Evolutionary conservation across 2,113 vertebrate genomes (phyloP).

Genomic region (Zosterops hypoxanthus): DNA sequence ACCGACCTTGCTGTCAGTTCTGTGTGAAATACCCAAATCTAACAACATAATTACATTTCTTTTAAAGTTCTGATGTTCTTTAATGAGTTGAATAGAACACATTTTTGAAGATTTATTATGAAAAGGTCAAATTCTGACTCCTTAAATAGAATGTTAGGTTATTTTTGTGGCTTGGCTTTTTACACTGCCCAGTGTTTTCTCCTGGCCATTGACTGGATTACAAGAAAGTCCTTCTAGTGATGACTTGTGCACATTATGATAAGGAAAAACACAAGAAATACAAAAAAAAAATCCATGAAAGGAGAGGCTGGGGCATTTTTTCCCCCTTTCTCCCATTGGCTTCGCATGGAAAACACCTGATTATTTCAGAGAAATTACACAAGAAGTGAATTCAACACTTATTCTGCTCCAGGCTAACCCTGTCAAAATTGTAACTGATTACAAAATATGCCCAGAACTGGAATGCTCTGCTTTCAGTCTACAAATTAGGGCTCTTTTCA

Average conservation of each 20-base stretch:
- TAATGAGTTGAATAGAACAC: background rate
- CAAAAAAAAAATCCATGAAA: background rate
- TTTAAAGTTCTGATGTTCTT: background rate
- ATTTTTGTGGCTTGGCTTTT: background rate
- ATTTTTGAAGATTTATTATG: background rate
- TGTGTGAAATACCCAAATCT: background rate
- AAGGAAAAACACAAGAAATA: background rate
- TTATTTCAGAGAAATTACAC: background rate
- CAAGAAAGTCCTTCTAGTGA: background rate
- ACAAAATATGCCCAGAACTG: background rate
- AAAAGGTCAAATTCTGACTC: background rate
- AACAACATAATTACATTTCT: background rate
- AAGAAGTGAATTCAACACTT: background rate
- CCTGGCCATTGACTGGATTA: fast-evolving
- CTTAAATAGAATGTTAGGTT: background rate
- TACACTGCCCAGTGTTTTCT: background rate
- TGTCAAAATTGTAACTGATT: slow-evolving; percentile 12
- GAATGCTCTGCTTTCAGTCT: background rate
- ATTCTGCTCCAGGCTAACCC: slow-evolving; percentile 24
- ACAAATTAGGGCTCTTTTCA: slow-evolving; percentile 13
- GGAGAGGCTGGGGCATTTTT: background rate
- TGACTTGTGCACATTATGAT: fast-evolving
- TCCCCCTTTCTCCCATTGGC: background rate
- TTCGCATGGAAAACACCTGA: background rate
- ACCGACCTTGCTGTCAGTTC: background rate